phyloP scores from a whole-genome alignment of 1,140 invertebrate genomes.

The Aphaenogaster ashmeadi region DNA sequence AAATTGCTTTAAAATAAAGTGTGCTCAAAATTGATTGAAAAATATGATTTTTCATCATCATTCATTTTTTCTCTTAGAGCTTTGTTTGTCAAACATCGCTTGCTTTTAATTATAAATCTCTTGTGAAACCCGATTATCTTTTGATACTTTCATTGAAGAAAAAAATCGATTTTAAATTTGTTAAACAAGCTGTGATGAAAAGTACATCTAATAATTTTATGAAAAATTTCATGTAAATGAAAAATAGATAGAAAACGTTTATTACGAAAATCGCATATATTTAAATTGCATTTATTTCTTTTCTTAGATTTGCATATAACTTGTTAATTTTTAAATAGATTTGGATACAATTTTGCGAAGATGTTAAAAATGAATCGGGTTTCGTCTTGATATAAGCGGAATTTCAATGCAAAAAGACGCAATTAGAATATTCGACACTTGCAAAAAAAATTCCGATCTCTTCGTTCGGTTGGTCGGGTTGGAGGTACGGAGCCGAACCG shows the following conservation, averaged over 20 bases:
- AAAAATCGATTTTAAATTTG: slow-evolving; percentile 14
- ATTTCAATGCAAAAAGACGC: background rate
- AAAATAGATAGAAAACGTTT: background rate
- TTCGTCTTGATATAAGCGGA: background rate
- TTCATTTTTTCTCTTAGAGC: background rate
- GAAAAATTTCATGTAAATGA: background rate
- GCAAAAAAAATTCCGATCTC: slow-evolving; percentile 24
- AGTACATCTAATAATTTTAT: background rate
- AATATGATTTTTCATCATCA: background rate
- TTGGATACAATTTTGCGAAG: background rate
- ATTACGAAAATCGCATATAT: background rate
- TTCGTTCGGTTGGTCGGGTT: slow-evolving; percentile 37
- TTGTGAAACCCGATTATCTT: background rate
- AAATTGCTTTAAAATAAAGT: slow-evolving; percentile 13
- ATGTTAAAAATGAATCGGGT: background rate
- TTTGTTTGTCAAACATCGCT: background rate
- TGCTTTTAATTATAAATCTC: slow-evolving; percentile 23
- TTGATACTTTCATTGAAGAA: background rate
- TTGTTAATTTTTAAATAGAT: background rate
- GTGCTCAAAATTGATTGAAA: slow-evolving; percentile 13
- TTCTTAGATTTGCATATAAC: background rate
- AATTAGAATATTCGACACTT: slow-evolving; percentile 27
- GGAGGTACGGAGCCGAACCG: background rate
- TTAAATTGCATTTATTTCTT: background rate
- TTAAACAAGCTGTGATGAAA: background rate